phyloP scores from a whole-genome alignment of 1,140 invertebrate species.

The Drosophila sp. region DNA sequence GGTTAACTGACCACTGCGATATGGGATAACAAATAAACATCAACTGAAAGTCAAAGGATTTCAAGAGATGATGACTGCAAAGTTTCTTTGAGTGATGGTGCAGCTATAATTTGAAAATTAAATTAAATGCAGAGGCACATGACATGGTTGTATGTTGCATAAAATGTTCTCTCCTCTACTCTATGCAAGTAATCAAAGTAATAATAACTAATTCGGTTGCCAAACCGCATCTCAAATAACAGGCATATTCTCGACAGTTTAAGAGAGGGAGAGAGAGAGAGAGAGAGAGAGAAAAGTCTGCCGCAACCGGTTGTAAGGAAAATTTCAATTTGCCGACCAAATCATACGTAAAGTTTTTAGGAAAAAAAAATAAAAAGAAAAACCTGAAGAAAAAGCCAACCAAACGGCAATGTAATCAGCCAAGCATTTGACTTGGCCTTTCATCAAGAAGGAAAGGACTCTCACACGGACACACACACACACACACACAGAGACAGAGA shows the following conservation, averaged over 20 bases:
- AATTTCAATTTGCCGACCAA: conserved; percentile 74
- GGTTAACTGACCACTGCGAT: too few species aligned
- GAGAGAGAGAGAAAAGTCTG: not conserved
- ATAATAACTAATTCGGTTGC: conserved; percentile 12
- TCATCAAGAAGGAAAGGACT: conserved; percentile 53
- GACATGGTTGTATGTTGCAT: not conserved
- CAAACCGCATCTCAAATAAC: conserved; percentile 10
- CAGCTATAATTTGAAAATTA: not conserved
- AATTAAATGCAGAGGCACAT: not conserved
- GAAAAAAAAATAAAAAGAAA: not conserved
- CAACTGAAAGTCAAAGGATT: too few species aligned
- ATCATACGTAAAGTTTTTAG: conserved; percentile 73
- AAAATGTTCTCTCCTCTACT: not conserved
- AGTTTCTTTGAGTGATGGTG: too few species aligned
- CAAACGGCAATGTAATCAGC: conserved; percentile 61
- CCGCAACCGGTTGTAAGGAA: conserved; percentile 14
- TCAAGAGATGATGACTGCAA: too few species aligned
- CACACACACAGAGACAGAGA: too few species aligned
- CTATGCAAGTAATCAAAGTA: conserved; percentile 8
- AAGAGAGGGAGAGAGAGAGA: not conserved
- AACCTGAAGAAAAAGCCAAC: conserved; percentile 7
- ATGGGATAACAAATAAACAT: too few species aligned
- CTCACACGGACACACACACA: not conserved
- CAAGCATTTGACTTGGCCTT: conserved; percentile 73
- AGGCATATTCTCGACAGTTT: not conserved